These are phyloP conservation scores for Dromas ardeola DNA, from an alignment of 2,113 vertebrate genomes.

Conservation along the genomic window DNA sequence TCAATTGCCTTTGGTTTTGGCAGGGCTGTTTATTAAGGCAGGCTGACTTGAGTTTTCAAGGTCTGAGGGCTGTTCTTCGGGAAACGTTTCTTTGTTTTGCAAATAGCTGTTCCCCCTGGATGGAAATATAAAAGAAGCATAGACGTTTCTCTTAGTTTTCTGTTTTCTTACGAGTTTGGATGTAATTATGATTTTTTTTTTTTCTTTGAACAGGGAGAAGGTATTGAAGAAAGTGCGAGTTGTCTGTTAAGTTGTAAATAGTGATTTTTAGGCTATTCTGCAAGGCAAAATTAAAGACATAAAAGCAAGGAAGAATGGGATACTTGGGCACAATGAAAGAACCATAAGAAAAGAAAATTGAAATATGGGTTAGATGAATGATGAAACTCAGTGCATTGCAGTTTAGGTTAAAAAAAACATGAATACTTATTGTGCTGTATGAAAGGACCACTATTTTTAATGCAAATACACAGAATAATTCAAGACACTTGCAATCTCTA, in stretches of 20 bases:
- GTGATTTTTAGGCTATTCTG: neutral
- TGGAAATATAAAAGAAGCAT: neutral
- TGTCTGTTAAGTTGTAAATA: neutral
- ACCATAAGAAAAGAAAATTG: neutral
- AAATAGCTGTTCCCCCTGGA: neutral
- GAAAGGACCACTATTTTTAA: neutral
- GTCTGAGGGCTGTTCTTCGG: neutral
- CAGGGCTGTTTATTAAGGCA: neutral
- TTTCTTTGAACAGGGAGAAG: neutral
- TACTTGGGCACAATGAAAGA: constrained; percentile 25
- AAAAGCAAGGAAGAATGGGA: constrained; percentile 4
- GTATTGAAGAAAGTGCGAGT: neutral
- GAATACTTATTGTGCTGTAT: neutral
- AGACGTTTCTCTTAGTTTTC: neutral
- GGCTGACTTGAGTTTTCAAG: neutral
- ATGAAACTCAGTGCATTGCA: neutral
- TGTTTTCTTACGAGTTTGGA: neutral
- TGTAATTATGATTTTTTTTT: neutral
- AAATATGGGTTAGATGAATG: neutral
- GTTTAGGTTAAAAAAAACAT: neutral
- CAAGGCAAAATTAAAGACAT: constrained; percentile 13
- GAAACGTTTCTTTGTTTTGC: neutral
- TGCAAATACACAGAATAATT: neutral
- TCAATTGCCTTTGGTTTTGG: neutral
- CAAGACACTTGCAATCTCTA: neutral